Percentiles rank a stretch among this genome's conserved stretches.
phyloP scores from a whole-genome alignment of 2,888 invertebrate species.

The Drosophila longiperda region DNA sequence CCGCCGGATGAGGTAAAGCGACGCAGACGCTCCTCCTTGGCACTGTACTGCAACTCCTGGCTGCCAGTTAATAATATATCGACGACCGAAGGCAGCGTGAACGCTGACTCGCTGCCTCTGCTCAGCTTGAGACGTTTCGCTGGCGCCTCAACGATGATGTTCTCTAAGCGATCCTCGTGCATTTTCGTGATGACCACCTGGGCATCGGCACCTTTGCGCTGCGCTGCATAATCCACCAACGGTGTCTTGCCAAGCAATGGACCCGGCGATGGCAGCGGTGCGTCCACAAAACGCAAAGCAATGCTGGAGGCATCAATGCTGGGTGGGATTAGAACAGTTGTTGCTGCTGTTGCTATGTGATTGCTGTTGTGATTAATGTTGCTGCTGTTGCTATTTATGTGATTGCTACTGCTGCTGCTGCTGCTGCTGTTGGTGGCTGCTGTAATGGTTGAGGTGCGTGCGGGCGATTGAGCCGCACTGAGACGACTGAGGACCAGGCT shows the following conservation, averaged over 20 bases:
- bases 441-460: slow-evolving; percentile 57
- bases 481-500: slow-evolving; percentile 86
- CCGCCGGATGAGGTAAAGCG: slow-evolving; percentile 84
- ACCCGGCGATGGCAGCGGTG: slow-evolving; percentile 92
- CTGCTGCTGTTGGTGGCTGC: slow-evolving; percentile 2
- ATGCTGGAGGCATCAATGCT: slow-evolving; percentile 33
- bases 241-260: slow-evolving; percentile 93
- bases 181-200: slow-evolving; percentile 84
- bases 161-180: slow-evolving; percentile 81
- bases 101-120: slow-evolving; percentile 11
- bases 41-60: slow-evolving; percentile 70
- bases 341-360: slow-evolving; percentile 10
- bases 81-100: slow-evolving; percentile 31
- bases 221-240: slow-evolving; percentile 88
- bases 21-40: slow-evolving; percentile 79
- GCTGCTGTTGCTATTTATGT: slow-evolving; percentile 6
- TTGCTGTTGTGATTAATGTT: slow-evolving; percentile 4
- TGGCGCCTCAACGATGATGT: slow-evolving; percentile 40
- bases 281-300: slow-evolving; percentile 85
- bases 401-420: slow-evolving; percentile 19
- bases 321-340: slow-evolving; percentile 24
- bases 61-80: slow-evolving; percentile 45
- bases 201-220: slow-evolving; percentile 78
- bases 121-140: slow-evolving; percentile 68
- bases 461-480: slow-evolving; percentile 78